Conservation (phyloP, 92 coral and sea anemone genomes). For the Epizoanthus ramosus region DNA sequence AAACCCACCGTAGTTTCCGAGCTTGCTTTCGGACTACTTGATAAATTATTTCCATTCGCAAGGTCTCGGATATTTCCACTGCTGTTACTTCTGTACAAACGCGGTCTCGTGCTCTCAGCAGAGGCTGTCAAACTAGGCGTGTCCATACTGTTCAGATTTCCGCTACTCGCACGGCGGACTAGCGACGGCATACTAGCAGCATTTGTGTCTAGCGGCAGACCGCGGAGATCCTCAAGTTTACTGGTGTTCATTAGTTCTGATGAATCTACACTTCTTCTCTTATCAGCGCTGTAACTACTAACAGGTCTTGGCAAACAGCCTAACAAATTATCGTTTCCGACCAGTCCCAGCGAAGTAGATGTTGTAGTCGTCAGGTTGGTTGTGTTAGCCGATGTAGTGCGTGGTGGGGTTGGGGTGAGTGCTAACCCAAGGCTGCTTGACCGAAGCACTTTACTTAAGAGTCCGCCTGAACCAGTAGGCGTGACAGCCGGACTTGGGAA, state of each 20-base stretch:
- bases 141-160: conserved; percentile 78
- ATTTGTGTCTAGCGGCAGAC: conserved; percentile 33
- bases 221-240: conserved; percentile 21
- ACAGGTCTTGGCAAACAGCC: conserved; percentile 61
- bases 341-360: conserved; percentile 65
- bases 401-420: conserved; percentile 68
- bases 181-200: conserved; percentile 72
- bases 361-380: conserved; percentile 67
- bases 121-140: conserved; percentile 32
- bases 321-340: conserved; percentile 83
- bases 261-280: conserved; percentile 76
- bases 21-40: conserved; percentile 12
- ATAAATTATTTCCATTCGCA: conserved; percentile 28
- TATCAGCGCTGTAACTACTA: conserved; percentile 47
- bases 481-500: conserved; percentile 39
- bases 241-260: conserved; percentile 47
- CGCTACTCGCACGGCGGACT: conserved; percentile 92
- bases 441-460: conserved; percentile 75
- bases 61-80: conserved; percentile 88
- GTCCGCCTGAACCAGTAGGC: conserved; percentile 60
- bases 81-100: conserved; percentile 81
- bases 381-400: conserved; percentile 74
- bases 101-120: conserved; percentile 36
- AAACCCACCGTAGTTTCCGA: conserved; percentile 64
- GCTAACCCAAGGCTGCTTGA: conserved; percentile 68